Conservation (phyloP, 37 sponge, comb jelly and placozoan genomes). For the Beroe ovata region DNA sequence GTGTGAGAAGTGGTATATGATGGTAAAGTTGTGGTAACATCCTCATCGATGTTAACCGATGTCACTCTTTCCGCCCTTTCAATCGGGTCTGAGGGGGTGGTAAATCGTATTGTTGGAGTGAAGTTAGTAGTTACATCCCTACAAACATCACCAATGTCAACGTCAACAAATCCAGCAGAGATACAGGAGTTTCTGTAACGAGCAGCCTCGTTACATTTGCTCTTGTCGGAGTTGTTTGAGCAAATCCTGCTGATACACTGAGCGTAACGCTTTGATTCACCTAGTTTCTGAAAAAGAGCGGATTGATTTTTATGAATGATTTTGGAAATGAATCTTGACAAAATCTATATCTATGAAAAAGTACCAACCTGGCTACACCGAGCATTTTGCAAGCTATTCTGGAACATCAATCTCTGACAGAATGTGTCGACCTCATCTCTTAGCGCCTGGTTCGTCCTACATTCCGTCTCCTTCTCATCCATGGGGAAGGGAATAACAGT, state of each 20-base stretch:
- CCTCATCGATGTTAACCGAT: no score
- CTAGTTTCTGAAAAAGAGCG: constrained; percentile 20
- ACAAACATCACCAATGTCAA: constrained; percentile 38
- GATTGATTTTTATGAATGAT: background rate
- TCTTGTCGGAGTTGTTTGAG: background rate
- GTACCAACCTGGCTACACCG: constrained; percentile 12
- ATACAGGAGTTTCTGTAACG: background rate
- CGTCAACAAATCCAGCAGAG: background rate
- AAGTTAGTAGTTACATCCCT: background rate
- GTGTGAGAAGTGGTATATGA: no score
- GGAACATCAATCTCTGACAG: background rate
- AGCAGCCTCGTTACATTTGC: background rate
- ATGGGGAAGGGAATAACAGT: background rate
- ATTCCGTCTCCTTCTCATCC: background rate
- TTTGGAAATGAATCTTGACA: background rate
- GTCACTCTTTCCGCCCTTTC: no score
- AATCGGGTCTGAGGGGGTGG: no score
- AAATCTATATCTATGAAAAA: background rate
- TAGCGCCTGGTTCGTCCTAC: background rate
- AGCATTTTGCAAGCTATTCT: background rate
- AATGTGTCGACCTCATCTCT: background rate
- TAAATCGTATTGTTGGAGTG: background rate
- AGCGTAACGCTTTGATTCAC: background rate
- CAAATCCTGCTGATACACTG: background rate
- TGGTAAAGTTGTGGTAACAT: no score